Base-by-base conservation (phyloP, 2,888 invertebrate genomes). In the Abrostola triplasia region DNA sequence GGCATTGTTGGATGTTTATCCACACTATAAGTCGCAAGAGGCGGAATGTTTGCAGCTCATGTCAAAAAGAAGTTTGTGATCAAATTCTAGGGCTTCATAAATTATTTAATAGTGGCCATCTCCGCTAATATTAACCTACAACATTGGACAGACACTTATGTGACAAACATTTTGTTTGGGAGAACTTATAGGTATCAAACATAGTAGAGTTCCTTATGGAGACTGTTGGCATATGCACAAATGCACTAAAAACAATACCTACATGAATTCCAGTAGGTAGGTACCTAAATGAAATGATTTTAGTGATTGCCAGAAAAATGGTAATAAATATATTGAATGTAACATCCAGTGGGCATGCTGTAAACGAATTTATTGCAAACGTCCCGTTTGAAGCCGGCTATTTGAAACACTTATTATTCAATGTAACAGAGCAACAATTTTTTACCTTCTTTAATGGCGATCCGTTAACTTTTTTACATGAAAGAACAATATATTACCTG, bases 401-500 rank as follows among this genome's bases (percentile, higher is more conserved):
- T 76, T 67, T 48, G 36, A 68, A 79, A 73, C 51, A 76, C 48
- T 65, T 65, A 76, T 71, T 69, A 64, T 59, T 78, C 57, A 65
- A 73, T 59, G 60, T 64, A 59, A 59, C 13, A 67, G 58, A 57
- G 56, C 54, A 69, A 63, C 60, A 42, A 51, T 70, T 68, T 70
- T 72, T 72, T 70, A 65, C 54, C 62, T 59, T 68, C n/a, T 71
- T 67, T 71, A 70, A 69, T 67, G 61, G 68, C 70, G 73, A 77
- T 79, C 70, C 67, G 61, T 72, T 74, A 67, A 64, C 64, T 62
- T 64, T 77, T 79, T 76, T 69, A 64, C 51, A 62, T 53, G 58
- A 73, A 62, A 63, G 36, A 59, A 58, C 61, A 56, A 71, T 67
- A 71, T 64, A 67, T 72, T 81, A 84, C 83, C 80, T 83, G 82